phyloP scores from a whole-genome alignment of 2,797 vertebrate species.

The Myotis vivesi region DNA sequence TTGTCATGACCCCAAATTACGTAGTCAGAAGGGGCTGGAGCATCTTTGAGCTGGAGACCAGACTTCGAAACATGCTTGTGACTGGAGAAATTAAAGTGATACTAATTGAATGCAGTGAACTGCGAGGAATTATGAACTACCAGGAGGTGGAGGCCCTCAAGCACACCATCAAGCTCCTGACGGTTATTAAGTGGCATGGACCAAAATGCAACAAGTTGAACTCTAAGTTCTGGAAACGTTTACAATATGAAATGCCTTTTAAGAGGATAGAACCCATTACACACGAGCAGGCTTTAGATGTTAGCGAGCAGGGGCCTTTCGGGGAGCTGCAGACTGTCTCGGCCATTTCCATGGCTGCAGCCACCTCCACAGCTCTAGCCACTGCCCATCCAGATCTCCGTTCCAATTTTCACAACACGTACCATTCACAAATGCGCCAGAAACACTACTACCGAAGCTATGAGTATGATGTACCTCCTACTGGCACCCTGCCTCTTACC shows the following conservation, averaged over 20 bases:
- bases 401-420: constrained; percentile 97
- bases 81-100: constrained; percentile 99
- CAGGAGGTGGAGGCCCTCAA: constrained; percentile 99
- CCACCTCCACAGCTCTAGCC: constrained; percentile 97
- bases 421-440: constrained; percentile 98
- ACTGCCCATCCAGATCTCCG: constrained; percentile 98
- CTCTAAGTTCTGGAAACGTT: constrained; percentile 99
- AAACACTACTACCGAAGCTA: constrained; percentile 99
- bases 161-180: constrained; percentile 97
- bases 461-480: constrained; percentile 94
- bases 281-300: constrained; percentile 96
- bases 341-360: constrained; percentile 98
- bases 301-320: constrained; percentile 98
- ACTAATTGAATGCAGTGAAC: constrained; percentile 97
- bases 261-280: constrained; percentile 95
- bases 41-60: constrained; percentile 99
- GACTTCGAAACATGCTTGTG: constrained; percentile 96
- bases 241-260: constrained; percentile 99
- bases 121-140: constrained; percentile 99
- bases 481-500: constrained; percentile 95
- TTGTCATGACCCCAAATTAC: constrained; percentile 98
- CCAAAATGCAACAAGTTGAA: constrained; percentile 98
- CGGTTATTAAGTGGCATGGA: constrained; percentile 98
- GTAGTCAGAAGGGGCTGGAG: constrained; percentile 98
- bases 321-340: constrained; percentile 98